Evolutionary conservation across 2,888 invertebrate species (phyloP).

Genomic region (Drosophila ochracea): DNA sequence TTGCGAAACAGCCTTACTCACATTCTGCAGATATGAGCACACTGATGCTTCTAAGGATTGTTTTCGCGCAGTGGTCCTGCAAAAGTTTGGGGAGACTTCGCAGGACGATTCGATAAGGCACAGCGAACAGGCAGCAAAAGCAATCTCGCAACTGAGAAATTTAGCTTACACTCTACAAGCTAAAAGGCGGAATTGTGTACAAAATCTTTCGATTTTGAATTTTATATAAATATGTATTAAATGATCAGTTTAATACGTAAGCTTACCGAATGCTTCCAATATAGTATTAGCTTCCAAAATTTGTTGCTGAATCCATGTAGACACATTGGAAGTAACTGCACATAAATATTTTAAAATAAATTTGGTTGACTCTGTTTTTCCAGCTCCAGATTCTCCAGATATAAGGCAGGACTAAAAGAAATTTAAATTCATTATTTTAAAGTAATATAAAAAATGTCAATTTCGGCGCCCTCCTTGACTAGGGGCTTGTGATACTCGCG

Average conservation of each 20-base stretch:
- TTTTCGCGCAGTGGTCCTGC: no score
- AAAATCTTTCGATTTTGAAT: not conserved
- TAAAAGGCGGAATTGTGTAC: not conserved
- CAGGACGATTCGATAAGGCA: no score
- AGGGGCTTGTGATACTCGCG: no score
- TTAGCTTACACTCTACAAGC: not conserved
- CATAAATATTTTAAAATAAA: slow-evolving; percentile 96
- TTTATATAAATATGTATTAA: no score
- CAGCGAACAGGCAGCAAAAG: no score
- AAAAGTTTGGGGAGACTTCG: no score
- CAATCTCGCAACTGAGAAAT: no score
- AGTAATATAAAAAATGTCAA: not conserved
- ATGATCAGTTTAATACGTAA: not conserved
- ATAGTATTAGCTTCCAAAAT: slow-evolving; percentile 97
- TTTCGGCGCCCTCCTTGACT: no score
- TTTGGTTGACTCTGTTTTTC: slow-evolving; percentile 97
- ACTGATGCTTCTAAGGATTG: no score
- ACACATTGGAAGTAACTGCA: slow-evolving; percentile 93
- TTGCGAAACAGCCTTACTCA: no score
- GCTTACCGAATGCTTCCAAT: slow-evolving; percentile 95
- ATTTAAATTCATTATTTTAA: not conserved
- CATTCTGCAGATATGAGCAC: no score
- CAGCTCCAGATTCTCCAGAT: slow-evolving; percentile 96
- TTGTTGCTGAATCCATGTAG: slow-evolving; percentile 98
- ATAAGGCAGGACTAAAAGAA: slow-evolving; percentile 93